Base-by-base conservation (phyloP, 2,888 invertebrate genomes). In the Oligia strigilis region DNA sequence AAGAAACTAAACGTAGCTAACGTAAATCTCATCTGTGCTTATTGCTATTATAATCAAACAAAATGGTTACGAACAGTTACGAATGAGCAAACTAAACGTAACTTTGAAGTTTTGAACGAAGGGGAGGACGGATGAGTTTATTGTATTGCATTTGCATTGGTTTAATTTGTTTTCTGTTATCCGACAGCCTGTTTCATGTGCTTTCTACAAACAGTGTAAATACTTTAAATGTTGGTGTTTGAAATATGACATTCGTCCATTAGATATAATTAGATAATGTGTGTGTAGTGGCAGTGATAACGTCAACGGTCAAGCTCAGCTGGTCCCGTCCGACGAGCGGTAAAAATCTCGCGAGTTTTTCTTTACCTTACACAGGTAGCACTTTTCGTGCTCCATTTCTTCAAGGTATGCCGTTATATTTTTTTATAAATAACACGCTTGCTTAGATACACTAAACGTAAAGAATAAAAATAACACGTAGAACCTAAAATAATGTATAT, bases 261-360 rank as follows among this genome's bases (percentile, higher is more conserved):
- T 81, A 82, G 46, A 73, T 84, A 62, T 66, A 82, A 78, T 82
- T 80, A 83, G 83, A 83, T 87, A 85, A 81, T 88, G 90, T 90
- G 89, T 85, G 92, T 91, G 86, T 85, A 88, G 89, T 92, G 91
- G 87, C 92, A 93, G 94, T 95, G 95, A 93, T 95, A 96, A 94
- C 94, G 93, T 94, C 95, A 92, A 93, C 92, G 92, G 95, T 96
- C 96, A 95, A 96, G 96, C 96, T 96, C 97, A 97, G 96, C 96
- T 97, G 96, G 95, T 94, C 93, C 86, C 88, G 92, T 93, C 88
- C 87, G 92, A 93, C 93, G 95, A 96, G 96, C 96, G 96, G 97
- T 97, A 97, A 96, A 94, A 96, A 94, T 95, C 94, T 95, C 93
- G 92, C 94, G 92, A 94, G 94, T 95, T 95, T 95, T 96, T 95